phyloP scores from a whole-genome alignment of 2,797 vertebrate genomes.

The Lacerta agilis region DNA sequence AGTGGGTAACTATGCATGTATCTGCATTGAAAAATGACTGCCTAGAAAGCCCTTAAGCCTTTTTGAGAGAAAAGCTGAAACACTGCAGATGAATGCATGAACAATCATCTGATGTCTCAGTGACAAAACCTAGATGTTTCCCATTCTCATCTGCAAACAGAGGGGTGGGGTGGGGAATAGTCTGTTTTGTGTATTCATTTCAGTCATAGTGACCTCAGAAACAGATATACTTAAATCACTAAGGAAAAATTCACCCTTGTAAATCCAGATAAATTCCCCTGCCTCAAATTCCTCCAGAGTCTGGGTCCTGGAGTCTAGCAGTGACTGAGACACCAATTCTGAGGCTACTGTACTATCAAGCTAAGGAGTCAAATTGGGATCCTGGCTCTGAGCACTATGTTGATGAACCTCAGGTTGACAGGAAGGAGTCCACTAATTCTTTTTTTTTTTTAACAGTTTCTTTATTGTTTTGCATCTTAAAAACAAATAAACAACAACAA shows the following conservation, averaged over 20 bases:
- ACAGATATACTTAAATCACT: background rate
- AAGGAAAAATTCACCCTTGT: background rate
- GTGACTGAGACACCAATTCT: no score
- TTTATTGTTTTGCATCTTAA: no score
- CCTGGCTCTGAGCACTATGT: no score
- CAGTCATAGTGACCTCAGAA: background rate
- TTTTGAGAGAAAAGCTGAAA: constrained; percentile 11
- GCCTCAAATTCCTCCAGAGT: no score
- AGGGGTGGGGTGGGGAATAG: background rate
- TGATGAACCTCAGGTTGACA: no score
- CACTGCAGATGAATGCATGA: background rate
- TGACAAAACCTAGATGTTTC: background rate
- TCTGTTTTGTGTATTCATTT: background rate
- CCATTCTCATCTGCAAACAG: background rate
- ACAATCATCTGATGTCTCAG: background rate
- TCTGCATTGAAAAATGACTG: background rate
- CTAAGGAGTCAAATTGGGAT: no score
- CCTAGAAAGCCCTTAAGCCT: background rate
- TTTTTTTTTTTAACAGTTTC: no score
- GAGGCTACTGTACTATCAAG: no score
- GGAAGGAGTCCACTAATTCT: no score
- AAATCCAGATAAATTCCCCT: background rate
- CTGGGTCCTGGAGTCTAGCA: no score
- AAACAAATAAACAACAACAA: no score
- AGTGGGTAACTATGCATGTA: background rate